Evolutionary conservation across 2,113 vertebrate genomes (phyloP).

Genomic region (Leptodactylus fuscus): DNA sequence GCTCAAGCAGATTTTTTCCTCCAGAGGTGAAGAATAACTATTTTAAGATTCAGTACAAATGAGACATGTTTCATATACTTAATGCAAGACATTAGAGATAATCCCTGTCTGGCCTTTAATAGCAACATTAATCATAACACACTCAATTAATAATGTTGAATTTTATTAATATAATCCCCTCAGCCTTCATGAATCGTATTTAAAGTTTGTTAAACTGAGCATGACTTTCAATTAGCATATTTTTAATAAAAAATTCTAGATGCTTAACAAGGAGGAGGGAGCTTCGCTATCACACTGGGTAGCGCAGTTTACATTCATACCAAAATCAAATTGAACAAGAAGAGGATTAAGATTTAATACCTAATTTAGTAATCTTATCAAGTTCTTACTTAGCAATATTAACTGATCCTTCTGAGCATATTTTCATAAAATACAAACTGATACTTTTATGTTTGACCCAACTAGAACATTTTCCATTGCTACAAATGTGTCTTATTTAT

Average conservation of each 20-base stretch:
- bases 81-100: constrained; percentile 57
- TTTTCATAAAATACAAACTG: constrained; percentile 13
- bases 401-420: constrained; percentile 20
- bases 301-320: constrained; percentile 47
- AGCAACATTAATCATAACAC: constrained; percentile 61
- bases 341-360: constrained; percentile 57
- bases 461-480: neutral
- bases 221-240: constrained; percentile 61
- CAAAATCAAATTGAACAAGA: constrained; percentile 52
- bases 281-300: constrained; percentile 22
- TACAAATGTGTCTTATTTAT: neutral
- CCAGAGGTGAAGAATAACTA: constrained; percentile 25
- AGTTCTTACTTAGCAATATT: constrained; percentile 43
- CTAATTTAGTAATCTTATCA: constrained; percentile 51
- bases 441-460: constrained; percentile 4
- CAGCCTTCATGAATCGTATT: constrained; percentile 50
- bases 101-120: constrained; percentile 60
- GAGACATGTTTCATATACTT: constrained; percentile 53
- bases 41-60: constrained; percentile 52
- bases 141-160: constrained; percentile 61
- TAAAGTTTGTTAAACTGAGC: constrained; percentile 59
- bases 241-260: constrained; percentile 55
- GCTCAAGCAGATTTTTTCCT: constrained; percentile 6
- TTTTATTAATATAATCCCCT: constrained; percentile 60
- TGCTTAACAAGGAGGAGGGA: constrained; percentile 46